A percentile compares a stretch with the other conserved stretches of the same genome.
phyloP scores from a whole-genome alignment of 2,797 vertebrate genomes.

The Lutjanus argentimaculatus region DNA sequence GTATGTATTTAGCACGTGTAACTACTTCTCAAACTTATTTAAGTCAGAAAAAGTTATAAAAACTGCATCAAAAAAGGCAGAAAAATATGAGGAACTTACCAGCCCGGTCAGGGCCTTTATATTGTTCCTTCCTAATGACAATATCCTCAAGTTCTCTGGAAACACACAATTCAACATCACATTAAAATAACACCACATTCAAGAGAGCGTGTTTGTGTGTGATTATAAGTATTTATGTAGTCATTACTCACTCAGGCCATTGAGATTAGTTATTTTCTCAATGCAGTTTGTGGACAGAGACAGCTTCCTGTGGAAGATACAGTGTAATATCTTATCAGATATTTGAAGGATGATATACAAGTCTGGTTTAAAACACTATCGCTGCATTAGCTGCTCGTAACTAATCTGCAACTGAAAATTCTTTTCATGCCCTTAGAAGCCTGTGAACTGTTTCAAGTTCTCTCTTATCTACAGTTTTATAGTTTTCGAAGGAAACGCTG shows the following conservation, averaged over 20 bases:
- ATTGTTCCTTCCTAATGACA: constrained; percentile 97
- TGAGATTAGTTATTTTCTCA: constrained; percentile 97
- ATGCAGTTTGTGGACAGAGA: constrained; percentile 98
- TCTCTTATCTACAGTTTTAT: not conserved
- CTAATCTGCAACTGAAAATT: not conserved
- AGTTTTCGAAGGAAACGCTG: not conserved
- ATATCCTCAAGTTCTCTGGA: constrained; percentile 94
- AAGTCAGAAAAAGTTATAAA: not conserved
- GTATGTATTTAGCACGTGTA: not conserved
- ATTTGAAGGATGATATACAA: not conserved
- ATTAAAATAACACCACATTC: not conserved
- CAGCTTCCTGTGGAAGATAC: constrained; percentile 88
- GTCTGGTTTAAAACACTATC: not conserved
- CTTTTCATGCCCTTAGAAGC: too few species aligned
- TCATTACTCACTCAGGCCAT: constrained; percentile 93
- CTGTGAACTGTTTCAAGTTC: not conserved
- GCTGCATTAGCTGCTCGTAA: not conserved
- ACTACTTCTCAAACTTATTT: not conserved
- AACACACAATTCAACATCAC: constrained; percentile 31
- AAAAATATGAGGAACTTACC: constrained; percentile 83
- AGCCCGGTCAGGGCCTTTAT: constrained; percentile 95
- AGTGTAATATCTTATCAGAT: not conserved
- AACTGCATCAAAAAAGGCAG: not conserved
- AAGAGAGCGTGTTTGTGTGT: not conserved
- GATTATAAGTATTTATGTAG: constrained; percentile 1